These are phyloP conservation scores for Trematomus bernacchii DNA, from an alignment of 2,797 vertebrate species.

Conservation along the genomic window DNA sequence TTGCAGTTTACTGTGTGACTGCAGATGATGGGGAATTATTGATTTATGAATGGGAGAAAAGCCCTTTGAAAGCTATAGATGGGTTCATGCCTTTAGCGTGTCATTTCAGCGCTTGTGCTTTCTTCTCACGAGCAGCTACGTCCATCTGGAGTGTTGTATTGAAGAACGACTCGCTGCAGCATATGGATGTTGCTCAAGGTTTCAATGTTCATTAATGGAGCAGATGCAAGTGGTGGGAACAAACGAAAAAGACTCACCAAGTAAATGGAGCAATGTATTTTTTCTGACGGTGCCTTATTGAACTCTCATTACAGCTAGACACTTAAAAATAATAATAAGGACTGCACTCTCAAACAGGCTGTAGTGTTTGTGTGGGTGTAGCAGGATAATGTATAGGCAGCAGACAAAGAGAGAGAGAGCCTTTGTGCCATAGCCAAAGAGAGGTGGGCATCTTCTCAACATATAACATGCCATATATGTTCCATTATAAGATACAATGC, in stretches of 20 bases:
- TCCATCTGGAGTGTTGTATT: constrained; percentile 53
- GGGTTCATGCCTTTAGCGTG: constrained; percentile 39
- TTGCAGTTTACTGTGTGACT: constrained; percentile 60
- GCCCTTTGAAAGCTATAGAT: constrained; percentile 56
- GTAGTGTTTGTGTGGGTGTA: constrained; percentile 54
- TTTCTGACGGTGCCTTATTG: constrained; percentile 42
- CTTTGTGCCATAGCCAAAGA: constrained; percentile 54
- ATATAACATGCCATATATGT: constrained; percentile 49
- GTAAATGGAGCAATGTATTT: constrained; percentile 13
- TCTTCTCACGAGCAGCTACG: constrained; percentile 47
- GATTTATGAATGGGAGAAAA: constrained; percentile 63
- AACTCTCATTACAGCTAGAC: constrained; percentile 46
- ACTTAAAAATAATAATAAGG: constrained; percentile 25
- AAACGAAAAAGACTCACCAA: background rate
- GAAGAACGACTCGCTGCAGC: constrained; percentile 27
- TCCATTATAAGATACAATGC: constrained; percentile 34
- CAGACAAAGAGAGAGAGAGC: constrained; percentile 39
- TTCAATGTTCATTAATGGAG: constrained; percentile 12
- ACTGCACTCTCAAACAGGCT: constrained; percentile 52
- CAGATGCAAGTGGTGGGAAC: constrained; percentile 16
- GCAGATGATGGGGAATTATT: constrained; percentile 63
- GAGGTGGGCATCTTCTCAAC: constrained; percentile 59
- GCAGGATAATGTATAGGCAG: constrained; percentile 63
- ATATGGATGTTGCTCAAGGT: constrained; percentile 28
- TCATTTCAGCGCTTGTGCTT: constrained; percentile 50